Evolutionary conservation across 2,797 vertebrate genomes (phyloP).

Genomic region (Propithecus perrieri): DNA sequence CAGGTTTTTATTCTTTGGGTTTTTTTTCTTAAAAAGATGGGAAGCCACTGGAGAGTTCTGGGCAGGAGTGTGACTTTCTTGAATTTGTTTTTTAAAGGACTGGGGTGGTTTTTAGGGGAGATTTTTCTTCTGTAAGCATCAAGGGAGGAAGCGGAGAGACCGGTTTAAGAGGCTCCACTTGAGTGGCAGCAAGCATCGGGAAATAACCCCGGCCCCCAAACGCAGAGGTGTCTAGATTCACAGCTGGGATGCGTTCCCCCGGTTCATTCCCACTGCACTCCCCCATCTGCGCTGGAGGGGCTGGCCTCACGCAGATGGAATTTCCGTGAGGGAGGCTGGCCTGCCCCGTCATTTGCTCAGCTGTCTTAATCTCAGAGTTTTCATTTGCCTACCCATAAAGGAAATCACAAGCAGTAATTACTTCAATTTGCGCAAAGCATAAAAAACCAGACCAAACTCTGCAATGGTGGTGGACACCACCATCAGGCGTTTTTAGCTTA

Average conservation of each 20-base stretch:
- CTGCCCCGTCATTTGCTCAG: neutral
- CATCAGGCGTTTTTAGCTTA: neutral
- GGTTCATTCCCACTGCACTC: neutral
- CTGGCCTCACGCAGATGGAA: neutral
- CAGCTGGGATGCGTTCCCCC: neutral
- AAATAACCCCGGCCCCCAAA: neutral
- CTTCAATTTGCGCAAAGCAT: constrained; percentile 29
- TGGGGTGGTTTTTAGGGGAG: neutral
- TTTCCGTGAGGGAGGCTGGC: neutral
- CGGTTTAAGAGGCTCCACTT: neutral
- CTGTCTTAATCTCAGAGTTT: neutral
- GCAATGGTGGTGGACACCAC: neutral
- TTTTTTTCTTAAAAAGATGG: neutral
- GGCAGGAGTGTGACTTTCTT: neutral
- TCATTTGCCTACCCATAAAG: constrained; percentile 11
- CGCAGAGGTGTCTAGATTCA: neutral
- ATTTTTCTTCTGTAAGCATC: neutral
- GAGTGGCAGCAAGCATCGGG: neutral
- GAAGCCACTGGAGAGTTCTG: neutral
- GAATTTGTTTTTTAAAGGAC: neutral
- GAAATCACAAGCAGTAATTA: constrained; percentile 45
- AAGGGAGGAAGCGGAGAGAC: neutral
- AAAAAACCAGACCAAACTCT: constrained; percentile 23
- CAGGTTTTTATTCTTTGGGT: neutral
- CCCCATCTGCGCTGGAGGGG: neutral